These are phyloP conservation scores for Pocota personata DNA, from an alignment of 2,888 invertebrate species.

Conservation along the genomic window DNA sequence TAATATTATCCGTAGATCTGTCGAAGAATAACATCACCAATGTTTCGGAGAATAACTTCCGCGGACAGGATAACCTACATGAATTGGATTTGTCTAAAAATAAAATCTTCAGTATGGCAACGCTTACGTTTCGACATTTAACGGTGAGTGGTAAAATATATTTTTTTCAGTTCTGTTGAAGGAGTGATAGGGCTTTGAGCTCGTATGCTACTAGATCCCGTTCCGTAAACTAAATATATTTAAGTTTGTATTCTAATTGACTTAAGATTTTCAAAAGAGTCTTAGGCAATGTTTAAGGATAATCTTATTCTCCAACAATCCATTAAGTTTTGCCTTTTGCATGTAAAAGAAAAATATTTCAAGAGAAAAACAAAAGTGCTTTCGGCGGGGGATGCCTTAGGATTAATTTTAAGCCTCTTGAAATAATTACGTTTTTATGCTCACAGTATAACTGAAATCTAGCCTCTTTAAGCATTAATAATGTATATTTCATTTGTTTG, in stretches of 20 bases:
- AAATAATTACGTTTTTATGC: conserved; percentile 48
- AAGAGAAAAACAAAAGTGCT: neutral
- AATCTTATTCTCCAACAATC: neutral
- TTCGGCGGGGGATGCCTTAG: neutral
- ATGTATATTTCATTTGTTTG: conserved; percentile 34
- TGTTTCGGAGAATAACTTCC: conserved; percentile 89
- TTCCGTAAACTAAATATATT: too few relatives aligned
- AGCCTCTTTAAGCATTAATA: conserved; percentile 30
- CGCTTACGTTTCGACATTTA: conserved; percentile 89
- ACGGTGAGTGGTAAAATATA: conserved; percentile 78
- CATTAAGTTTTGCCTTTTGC: neutral
- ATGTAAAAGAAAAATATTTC: neutral
- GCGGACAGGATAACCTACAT: conserved; percentile 89
- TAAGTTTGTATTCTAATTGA: too few relatives aligned
- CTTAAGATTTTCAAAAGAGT: neutral
- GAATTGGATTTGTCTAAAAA: conserved; percentile 90
- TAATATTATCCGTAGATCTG: too few relatives aligned
- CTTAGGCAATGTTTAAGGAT: neutral
- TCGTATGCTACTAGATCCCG: too few relatives aligned
- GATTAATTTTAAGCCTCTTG: conserved; percentile 42
- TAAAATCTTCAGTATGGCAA: conserved; percentile 89
- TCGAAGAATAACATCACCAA: conserved; percentile 89
- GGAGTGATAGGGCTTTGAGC: too few relatives aligned
- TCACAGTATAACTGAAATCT: conserved; percentile 13
- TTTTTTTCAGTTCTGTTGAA: too few relatives aligned